Evolutionary conservation across 2,888 invertebrate species (phyloP), one percentile per base, ranked within the genome.

Genomic region (Neoscelio sp.): DNA sequence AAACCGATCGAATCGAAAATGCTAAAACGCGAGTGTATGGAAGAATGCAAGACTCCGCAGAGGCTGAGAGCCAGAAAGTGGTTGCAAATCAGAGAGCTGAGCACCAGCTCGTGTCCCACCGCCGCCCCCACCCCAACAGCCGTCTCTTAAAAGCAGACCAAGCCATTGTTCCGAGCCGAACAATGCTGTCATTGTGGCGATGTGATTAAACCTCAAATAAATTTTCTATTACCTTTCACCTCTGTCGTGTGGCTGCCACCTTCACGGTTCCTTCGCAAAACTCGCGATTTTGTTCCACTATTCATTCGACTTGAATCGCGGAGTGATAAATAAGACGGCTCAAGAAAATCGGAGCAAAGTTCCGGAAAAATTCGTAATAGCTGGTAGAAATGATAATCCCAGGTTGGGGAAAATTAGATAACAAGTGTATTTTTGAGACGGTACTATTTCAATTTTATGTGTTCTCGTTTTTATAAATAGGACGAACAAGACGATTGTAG

Each of bases 151-250:
- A 67, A 42, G 65, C 54, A 8, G 26, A 52, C 52, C 65, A 30
- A 12, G 44, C 82, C 74, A 86, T 87, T 86, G 86, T 86, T 84
- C 82, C 64, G 26, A 74, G 28, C 52, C 74, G 83, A 86, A 86
- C 87, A 86, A 86, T 86, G 81, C 84, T 82, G 82, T 83, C 86
- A 86, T 86, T 87, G 85, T 85, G 83, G 81, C 84, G 79, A 85
- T 85, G 86, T 85, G 85, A 86, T 87, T 86, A 86, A 85, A 84
- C 82, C 82, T 84, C 82, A 82, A 86, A 87, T 86, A 86, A 86
- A 87, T 87, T 84, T 85, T 84, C 82, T 80, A 85, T 86, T 82
- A 83, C 80, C 75, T 68, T 56, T 67, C 54, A 10, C 30, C 20
- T 46, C 23, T 23, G 10, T 46, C 44, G n/a, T 10, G 23, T 20